Conservation (phyloP, 2,888 invertebrate species). For the Germaria angustata region DNA sequence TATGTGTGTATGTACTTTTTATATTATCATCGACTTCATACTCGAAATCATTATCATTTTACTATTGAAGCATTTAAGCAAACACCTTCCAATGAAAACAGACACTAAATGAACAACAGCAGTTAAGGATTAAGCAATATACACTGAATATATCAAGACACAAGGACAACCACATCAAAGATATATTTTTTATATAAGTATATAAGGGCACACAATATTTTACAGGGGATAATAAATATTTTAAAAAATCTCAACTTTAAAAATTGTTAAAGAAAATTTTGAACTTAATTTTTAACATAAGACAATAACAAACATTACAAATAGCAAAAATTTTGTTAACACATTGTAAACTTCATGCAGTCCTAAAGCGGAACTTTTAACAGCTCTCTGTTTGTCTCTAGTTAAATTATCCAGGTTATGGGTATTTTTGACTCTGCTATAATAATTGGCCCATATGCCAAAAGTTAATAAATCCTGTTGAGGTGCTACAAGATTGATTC, state of each 20-base stretch:
- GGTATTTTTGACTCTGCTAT: constrained; percentile 58
- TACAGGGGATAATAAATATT: no score
- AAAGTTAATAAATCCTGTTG: constrained; percentile 77
- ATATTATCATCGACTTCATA: constrained; percentile 52
- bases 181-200: no score
- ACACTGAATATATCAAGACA: constrained; percentile 61
- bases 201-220: no score
- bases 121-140: constrained; percentile 42
- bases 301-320: not conserved
- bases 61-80: no score
- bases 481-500: constrained; percentile 66
- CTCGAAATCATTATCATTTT: no score
- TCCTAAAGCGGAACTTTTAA: not conserved
- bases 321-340: not conserved
- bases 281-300: no score
- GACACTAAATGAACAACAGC: constrained; percentile 19
- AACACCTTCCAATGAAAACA: not conserved
- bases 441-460: constrained; percentile 77
- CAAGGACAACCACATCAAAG: constrained; percentile 62
- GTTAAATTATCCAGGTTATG: constrained; percentile 71
- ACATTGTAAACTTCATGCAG: not conserved
- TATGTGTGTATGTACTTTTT: not conserved
- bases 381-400: not conserved
- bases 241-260: no score
- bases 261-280: not conserved